Conservation (phyloP, 2,113 vertebrate species). For the Anhinga rufa region DNA sequence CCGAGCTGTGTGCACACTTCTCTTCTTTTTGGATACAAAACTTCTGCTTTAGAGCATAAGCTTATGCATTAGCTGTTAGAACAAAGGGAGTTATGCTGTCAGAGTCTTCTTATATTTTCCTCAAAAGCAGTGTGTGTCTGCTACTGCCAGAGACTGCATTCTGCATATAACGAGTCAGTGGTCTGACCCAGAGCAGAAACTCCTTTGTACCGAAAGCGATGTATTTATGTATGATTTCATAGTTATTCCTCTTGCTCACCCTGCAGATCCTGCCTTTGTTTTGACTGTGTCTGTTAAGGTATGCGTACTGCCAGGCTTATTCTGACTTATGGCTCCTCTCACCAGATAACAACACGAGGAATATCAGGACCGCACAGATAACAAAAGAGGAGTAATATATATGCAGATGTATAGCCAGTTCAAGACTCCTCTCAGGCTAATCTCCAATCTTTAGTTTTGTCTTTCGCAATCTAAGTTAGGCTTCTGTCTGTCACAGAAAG, state of each 20-base stretch:
- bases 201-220: neutral
- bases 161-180: neutral
- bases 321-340: neutral
- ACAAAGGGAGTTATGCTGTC: neutral
- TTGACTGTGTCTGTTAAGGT: neutral
- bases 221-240: neutral
- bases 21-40: neutral
- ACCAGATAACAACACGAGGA: neutral
- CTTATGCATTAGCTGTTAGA: neutral
- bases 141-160: neutral
- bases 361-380: neutral
- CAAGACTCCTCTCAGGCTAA: neutral
- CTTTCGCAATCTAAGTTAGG: neutral
- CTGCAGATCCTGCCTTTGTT: neutral
- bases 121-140: neutral
- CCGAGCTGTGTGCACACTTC: neutral
- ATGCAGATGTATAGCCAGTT: neutral
- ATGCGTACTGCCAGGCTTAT: neutral
- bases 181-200: neutral
- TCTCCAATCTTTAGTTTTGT: neutral
- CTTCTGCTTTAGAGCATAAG: neutral
- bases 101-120: neutral
- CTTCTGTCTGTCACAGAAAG: neutral
- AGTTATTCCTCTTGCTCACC: neutral
- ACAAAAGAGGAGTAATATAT: neutral